Conservation (phyloP, 2,797 vertebrate genomes). For the Channallabes apus region DNA sequence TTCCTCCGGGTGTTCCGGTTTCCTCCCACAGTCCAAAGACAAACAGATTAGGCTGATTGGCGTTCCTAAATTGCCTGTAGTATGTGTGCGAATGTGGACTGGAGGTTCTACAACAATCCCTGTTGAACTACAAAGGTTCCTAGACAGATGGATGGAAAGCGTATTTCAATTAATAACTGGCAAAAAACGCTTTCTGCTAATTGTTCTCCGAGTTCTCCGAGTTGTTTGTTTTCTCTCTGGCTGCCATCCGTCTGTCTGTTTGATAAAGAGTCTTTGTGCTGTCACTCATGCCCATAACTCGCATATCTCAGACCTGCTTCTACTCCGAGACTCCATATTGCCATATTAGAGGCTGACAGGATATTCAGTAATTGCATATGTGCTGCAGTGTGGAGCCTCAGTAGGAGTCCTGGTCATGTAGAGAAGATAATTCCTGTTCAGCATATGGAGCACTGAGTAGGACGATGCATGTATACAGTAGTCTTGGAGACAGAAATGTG, state of each 20-base stretch:
- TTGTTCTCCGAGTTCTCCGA: neutral
- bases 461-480: neutral
- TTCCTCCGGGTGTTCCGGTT: no score
- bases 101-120: no score
- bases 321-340: constrained; percentile 3
- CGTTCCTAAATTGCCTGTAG: no score
- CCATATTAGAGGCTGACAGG: constrained; percentile 5
- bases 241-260: neutral
- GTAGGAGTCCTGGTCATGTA: neutral
- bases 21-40: no score
- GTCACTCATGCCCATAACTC: neutral
- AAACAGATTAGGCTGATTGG: no score
- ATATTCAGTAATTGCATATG: constrained; percentile 22
- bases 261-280: neutral
- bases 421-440: constrained; percentile 4
- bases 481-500: neutral
- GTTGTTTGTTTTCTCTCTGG: neutral
- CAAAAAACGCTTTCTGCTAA: neutral
- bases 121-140: no score
- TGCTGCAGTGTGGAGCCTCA: constrained; percentile 19
- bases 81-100: no score
- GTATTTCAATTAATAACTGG: neutral
- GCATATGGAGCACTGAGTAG: neutral
- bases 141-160: no score
- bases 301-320: constrained; percentile 1